Evolutionary conservation across 2,113 vertebrate species (phyloP).

Genomic region (Bungarus multicinctus): DNA sequence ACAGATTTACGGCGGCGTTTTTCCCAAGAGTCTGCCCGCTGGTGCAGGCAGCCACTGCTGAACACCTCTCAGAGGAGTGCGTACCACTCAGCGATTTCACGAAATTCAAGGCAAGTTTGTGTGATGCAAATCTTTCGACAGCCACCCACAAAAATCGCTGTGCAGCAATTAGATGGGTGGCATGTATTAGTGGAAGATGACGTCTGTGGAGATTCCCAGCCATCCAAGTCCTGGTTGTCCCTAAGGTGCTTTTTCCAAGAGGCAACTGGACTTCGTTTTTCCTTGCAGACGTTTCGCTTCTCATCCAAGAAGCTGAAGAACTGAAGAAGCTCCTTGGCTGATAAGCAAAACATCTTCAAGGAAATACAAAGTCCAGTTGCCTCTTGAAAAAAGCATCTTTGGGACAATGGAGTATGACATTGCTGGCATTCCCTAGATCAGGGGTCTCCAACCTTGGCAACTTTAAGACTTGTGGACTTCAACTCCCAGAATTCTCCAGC

Average conservation of each 20-base stretch:
- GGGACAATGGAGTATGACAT: neutral
- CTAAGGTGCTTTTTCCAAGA: neutral
- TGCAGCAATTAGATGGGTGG: neutral
- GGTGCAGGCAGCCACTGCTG: accelerated
- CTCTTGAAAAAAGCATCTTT: neutral
- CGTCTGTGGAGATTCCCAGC: neutral
- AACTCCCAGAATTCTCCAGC: too few relatives aligned
- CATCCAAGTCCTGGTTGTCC: neutral
- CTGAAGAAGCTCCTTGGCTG: neutral
- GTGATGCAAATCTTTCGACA: neutral
- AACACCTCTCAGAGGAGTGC: accelerated
- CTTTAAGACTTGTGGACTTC: too few relatives aligned
- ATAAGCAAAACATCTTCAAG: too few relatives aligned
- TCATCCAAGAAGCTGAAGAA: neutral
- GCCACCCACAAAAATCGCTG: neutral
- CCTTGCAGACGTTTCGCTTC: neutral
- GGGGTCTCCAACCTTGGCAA: too few relatives aligned
- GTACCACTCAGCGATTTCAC: accelerated
- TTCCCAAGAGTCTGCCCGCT: accelerated
- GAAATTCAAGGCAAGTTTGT: neutral
- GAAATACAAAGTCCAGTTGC: neutral
- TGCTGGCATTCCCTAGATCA: neutral
- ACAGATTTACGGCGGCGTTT: neutral
- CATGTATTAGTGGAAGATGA: neutral
- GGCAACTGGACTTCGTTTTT: neutral